These are phyloP conservation scores for Hydrocynus forskahlii DNA, from an alignment of 2,797 vertebrate species.

Conservation along the genomic window DNA sequence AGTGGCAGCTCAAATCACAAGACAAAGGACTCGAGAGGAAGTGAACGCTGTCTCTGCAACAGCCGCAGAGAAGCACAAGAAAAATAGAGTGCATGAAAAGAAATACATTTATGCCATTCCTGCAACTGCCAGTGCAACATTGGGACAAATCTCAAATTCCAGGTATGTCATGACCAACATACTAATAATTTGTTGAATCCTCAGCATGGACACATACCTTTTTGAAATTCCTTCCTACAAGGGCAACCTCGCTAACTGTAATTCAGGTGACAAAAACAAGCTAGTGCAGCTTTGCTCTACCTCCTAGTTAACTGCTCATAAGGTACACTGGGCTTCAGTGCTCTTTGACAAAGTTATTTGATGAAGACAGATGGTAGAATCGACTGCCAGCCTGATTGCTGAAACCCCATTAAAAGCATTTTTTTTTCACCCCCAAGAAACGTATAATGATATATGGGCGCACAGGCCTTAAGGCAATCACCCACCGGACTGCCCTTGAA, in stretches of 20 bases:
- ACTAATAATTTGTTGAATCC: conserved; percentile 34
- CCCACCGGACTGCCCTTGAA: conserved; percentile 57
- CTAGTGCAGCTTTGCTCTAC: conserved; percentile 37
- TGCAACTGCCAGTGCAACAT: background rate
- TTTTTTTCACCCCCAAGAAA: conserved; percentile 30
- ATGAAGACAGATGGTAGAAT: conserved; percentile 66
- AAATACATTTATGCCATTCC: conserved; percentile 5
- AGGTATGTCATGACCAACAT: background rate
- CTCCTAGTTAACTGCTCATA: conserved; percentile 53
- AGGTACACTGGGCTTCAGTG: conserved; percentile 49
- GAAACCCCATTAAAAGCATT: conserved; percentile 62
- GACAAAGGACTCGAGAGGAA: conserved; percentile 34
- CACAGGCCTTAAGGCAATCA: conserved; percentile 49
- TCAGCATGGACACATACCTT: conserved; percentile 15
- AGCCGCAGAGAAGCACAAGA: conserved; percentile 1
- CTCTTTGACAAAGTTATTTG: conserved; percentile 65
- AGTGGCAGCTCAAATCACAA: conserved; percentile 40
- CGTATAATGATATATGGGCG: conserved; percentile 58
- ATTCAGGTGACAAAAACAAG: conserved; percentile 29
- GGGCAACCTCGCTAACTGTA: conserved; percentile 36
- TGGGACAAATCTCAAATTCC: background rate
- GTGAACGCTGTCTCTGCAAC: conserved; percentile 27
- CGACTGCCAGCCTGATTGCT: conserved; percentile 48
- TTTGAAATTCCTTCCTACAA: conserved; percentile 17
- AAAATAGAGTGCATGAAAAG: background rate